A percentile compares a stretch with the other conserved stretches of the same genome.
Conservation (phyloP, 2,888 invertebrate genomes). For the Polyploca ridens region DNA sequence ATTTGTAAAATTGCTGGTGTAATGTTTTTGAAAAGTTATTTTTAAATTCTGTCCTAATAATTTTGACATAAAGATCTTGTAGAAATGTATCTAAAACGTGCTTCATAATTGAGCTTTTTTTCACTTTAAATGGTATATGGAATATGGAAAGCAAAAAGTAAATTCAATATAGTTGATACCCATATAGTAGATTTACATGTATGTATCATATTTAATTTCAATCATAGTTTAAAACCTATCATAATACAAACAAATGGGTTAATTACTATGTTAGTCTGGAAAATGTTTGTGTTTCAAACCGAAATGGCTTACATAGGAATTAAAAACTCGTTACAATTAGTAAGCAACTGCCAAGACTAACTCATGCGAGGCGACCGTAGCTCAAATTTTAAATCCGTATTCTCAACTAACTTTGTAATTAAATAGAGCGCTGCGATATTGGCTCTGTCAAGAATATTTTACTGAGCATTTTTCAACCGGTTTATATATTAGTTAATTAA, state of each 20-base stretch:
- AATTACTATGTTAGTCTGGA: conserved; percentile 36
- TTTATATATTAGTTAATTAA: background rate
- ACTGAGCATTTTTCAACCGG: background rate
- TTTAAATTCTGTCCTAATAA: no score
- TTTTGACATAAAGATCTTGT: no score
- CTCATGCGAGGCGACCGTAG: conserved; percentile 28
- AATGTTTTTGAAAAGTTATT: no score
- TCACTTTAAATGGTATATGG: no score
- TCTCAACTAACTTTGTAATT: conserved; percentile 40
- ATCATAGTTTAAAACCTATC: conserved; percentile 14
- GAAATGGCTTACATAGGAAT: conserved; percentile 47
- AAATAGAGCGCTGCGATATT: conserved; percentile 27
- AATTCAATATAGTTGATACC: no score
- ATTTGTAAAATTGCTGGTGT: background rate
- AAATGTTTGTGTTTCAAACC: conserved; percentile 39
- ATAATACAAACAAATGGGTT: conserved; percentile 37
- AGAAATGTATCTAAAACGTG: no score
- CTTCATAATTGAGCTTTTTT: no score
- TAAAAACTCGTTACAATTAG: conserved; percentile 57
- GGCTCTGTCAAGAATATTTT: conserved; percentile 14
- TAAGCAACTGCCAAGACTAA: conserved; percentile 40
- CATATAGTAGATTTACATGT: no score
- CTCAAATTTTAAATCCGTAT: conserved; percentile 40
- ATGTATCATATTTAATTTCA: background rate
- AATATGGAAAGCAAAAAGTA: no score